Conservation (phyloP, 2,113 vertebrate species). For the Anas platyrhynchos region DNA sequence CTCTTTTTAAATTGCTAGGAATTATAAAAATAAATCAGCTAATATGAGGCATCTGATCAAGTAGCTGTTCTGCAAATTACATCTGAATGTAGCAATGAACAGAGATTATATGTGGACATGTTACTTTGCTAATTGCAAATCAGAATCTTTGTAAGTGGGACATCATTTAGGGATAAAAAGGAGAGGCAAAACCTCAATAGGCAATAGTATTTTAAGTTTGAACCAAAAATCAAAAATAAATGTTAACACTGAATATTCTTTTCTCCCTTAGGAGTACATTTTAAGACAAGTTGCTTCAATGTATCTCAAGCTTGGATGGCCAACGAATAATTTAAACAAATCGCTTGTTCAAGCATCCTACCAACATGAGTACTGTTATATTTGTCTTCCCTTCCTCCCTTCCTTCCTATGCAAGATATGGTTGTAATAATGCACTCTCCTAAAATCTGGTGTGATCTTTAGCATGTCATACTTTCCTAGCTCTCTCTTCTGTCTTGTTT, state of each 20-base stretch:
- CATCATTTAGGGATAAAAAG: not conserved
- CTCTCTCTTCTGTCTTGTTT: slow-evolving; percentile 1
- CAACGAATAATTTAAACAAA: slow-evolving; percentile 84
- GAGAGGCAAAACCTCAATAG: not conserved
- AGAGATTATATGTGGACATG: not conserved
- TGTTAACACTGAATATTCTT: not conserved
- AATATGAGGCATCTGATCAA: not conserved
- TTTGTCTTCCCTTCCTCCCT: not conserved
- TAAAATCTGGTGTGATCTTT: not conserved
- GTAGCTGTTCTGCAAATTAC: not conserved
- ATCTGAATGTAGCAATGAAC: not conserved
- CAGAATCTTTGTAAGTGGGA: not conserved
- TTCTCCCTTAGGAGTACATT: slow-evolving; percentile 87
- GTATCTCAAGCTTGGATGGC: slow-evolving; percentile 96
- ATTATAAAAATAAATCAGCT: not conserved
- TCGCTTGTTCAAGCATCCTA: slow-evolving; percentile 88
- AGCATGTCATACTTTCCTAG: not conserved
- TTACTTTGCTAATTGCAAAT: not conserved
- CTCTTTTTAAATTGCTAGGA: not conserved
- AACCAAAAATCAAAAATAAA: not conserved
- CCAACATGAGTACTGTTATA: slow-evolving; percentile 88
- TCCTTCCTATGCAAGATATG: not conserved
- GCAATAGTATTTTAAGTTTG: not conserved
- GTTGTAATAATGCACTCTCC: not conserved
- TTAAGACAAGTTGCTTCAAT: slow-evolving; percentile 92